Base-by-base conservation (phyloP, 2,797 vertebrate species). In the Novumbra hubbsi region DNA sequence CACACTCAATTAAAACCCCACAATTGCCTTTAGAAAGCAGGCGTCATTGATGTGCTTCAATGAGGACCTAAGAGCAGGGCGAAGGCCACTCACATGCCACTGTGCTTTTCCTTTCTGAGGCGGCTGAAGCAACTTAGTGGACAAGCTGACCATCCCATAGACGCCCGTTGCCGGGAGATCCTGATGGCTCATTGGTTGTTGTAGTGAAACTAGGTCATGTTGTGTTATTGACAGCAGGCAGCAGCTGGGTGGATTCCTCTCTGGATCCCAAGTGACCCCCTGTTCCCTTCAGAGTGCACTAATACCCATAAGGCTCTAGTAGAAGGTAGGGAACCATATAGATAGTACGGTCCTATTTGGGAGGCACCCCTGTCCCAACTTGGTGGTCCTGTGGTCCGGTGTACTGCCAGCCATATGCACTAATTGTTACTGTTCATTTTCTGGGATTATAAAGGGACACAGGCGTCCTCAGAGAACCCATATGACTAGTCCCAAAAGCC, bases 1-100 rank as follows among this genome's bases (percentile, higher is more conserved):
- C 94, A 95, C 94, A 96, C 94, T 96, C 94, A 93, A 96, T 97
- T 96, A 96, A 96, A 92, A 92, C 91, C 88, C 89, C 94, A 12
- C 94, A 94, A 91, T 90, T 92, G 93, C 93, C 88, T 89, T 93
- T 88, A 94, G 90, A 88, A 89, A 92, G 90, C 87, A 91, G 89
- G 90, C 91, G 92, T 93, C 88, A 92, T 45, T 45, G 41, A 91
- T 93, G 91, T 76, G 80, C 86, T 82, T 1, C 28, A 63, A 76
- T 87, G 91, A 45, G 9, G 41, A 45, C 90, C 89, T 89, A 92
- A 90, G 83, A 81, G 88, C 86, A 2, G 41, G 41, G 41, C 41
- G 7, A 45, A 2, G 87, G 86, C 15, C 80, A 89, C 88, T 91
- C 93, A 94, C 94, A 97, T 94, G 92, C 94, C 91, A 92, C 91